Evolutionary conservation across 2,888 invertebrate genomes (phyloP).

Genomic region (Tenthredo amoena): DNA sequence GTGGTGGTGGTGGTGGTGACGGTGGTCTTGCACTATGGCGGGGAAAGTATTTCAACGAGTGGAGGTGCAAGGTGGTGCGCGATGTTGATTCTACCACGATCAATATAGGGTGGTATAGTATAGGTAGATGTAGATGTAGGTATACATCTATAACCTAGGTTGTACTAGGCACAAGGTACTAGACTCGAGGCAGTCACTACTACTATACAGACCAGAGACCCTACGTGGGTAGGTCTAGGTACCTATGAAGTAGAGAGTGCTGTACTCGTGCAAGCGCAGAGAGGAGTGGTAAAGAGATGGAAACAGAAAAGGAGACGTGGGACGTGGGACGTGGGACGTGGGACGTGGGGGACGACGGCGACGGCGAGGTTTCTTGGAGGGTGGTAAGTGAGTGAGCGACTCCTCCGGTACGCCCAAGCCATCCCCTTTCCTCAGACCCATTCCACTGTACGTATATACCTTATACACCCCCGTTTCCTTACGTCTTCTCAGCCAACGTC

Average conservation of each 20-base stretch:
- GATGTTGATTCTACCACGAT: slow-evolving; percentile 69
- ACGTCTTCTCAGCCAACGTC: slow-evolving; percentile 22
- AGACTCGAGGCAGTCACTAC: slow-evolving; percentile 10
- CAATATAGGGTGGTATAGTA: slow-evolving; percentile 68
- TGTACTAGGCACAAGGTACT: slow-evolving; percentile 37
- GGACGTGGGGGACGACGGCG: slow-evolving; percentile 54
- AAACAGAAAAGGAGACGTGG: slow-evolving; percentile 59
- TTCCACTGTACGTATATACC: slow-evolving; percentile 47
- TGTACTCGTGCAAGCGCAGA: slow-evolving; percentile 13
- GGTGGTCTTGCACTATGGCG: not conserved
- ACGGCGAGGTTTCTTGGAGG: slow-evolving; percentile 59
- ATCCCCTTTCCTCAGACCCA: slow-evolving; percentile 52
- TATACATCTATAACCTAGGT: slow-evolving; percentile 30
- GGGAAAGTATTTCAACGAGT: slow-evolving; percentile 28
- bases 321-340: slow-evolving; percentile 60
- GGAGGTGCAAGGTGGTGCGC: slow-evolving; percentile 32
- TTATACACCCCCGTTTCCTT: slow-evolving; percentile 38
- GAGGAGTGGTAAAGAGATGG: slow-evolving; percentile 56
- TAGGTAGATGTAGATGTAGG: slow-evolving; percentile 63
- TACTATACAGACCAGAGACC: slow-evolving; percentile 1
- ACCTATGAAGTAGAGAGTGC: slow-evolving; percentile 28
- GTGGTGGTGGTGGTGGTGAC: not conserved
- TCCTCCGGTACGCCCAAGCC: slow-evolving; percentile 67
- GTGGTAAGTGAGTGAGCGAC: slow-evolving; percentile 73
- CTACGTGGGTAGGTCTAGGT: not conserved